A percentile compares a stretch with the other conserved stretches of the same genome.
phyloP scores from a whole-genome alignment of 2,888 invertebrate species.

The Drosophila paranaensis region DNA sequence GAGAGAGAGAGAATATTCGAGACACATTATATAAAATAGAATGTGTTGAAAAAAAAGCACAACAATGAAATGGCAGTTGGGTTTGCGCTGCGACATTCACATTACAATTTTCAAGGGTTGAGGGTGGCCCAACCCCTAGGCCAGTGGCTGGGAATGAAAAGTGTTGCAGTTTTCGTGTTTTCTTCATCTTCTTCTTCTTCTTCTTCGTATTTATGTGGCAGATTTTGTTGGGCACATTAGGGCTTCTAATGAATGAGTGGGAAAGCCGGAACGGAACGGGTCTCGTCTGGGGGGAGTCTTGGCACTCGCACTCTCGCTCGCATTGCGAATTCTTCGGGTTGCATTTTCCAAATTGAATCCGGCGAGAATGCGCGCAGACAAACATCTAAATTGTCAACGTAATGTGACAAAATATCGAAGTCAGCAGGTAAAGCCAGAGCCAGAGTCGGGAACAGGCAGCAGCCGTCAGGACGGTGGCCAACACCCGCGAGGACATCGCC shows the following conservation, averaged over 20 bases:
- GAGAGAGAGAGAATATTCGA: too few species aligned
- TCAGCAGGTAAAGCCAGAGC: constrained; percentile 61
- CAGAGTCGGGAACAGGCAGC: constrained; percentile 11
- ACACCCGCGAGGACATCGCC: constrained; percentile 35
- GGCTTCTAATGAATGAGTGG: constrained; percentile 58
- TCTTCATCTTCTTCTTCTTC: neutral
- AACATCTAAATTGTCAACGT: constrained; percentile 81
- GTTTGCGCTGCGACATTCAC: constrained; percentile 59
- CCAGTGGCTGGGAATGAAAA: constrained; percentile 30
- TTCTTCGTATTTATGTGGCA: constrained; percentile 17
- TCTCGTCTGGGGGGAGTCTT: neutral
- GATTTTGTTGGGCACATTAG: constrained; percentile 50
- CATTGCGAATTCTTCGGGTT: constrained; percentile 60
- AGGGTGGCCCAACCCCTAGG: constrained; percentile 4
- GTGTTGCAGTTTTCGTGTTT: constrained; percentile 46
- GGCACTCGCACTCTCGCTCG: constrained; percentile 3
- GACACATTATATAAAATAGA: constrained; percentile 74
- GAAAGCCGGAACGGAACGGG: neutral
- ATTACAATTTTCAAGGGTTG: constrained; percentile 49
- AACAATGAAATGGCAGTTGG: constrained; percentile 76
- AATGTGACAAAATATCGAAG: constrained; percentile 81
- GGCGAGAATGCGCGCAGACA: constrained; percentile 72
- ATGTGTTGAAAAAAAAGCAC: constrained; percentile 67
- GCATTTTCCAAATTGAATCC: constrained; percentile 73
- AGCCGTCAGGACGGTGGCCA: constrained; percentile 1